Evolutionary conservation across 2,113 vertebrate species (phyloP), one percentile per base, ranked within the genome.

Genomic region (Peromyscus polionotus): DNA sequence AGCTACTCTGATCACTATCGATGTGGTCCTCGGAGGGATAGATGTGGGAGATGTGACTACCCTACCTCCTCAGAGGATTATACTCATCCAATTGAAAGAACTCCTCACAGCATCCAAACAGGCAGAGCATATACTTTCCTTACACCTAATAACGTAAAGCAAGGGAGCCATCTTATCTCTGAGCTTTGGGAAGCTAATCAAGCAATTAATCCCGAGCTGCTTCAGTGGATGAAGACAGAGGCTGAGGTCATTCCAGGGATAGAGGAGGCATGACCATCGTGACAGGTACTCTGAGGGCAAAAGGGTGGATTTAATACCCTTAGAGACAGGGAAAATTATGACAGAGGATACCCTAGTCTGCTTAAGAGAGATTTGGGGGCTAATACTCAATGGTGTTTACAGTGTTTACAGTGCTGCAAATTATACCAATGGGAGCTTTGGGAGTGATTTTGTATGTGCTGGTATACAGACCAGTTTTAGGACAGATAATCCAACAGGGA

Each of bases 21-120:
- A 99, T 97, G 99, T 99, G 98, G 99, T 99, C 96, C 99, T 99
- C 97, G 99, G 99, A 97, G 99, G 99, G 98, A 99, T 99, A 99
- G 99, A 99, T 99, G 99, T 99, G 99, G 99, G 99, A 99, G 99
- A 99, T 99, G 99, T 99, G 99, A 99, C 99, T 99, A 99, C 99
- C 99, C 99, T 99, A 99, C 99, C 99, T 99, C 99, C 99, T 99
- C 99, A 96, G 99, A 99, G 99, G 99, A 99, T 99, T 99, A 99
- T 99, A 99, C 99, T 98, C 99, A 99, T 98, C 99, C 99, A 98
- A 99, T 99, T 99, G 99, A 99, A 99, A 99, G 99, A 98, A 99
- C 99, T 98, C 99, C 99, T 99, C 99, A 99, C 98, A 99, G 99
- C 99, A 99, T 99, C 99, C 99, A 99, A 99, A 99, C 99, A 98